Evolutionary conservation across 2,113 vertebrate species (phyloP).

Genomic region (Castor canadensis): DNA sequence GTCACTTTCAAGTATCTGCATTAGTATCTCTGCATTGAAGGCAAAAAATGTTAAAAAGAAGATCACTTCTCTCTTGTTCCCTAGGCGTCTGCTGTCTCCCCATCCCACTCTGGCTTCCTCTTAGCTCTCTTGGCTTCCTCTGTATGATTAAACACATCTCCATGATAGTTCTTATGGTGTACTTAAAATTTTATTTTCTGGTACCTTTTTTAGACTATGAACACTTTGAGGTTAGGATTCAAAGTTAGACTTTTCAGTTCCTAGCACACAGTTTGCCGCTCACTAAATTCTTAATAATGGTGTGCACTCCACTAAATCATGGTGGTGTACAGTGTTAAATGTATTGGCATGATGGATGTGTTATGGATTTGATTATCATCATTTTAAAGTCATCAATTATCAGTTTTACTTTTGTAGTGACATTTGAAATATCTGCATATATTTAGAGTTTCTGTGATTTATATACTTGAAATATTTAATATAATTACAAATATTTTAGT

Average conservation of each 20-base stretch:
- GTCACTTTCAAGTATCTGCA: no score
- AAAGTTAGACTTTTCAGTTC: neutral
- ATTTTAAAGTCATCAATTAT: neutral
- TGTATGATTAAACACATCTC: neutral
- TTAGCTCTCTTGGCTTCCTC: neutral
- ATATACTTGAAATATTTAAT: neutral
- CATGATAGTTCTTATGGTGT: neutral
- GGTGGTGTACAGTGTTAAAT: neutral
- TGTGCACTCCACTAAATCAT: neutral
- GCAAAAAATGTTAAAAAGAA: no score
- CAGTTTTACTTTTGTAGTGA: neutral
- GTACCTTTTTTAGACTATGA: neutral
- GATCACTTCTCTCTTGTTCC: neutral
- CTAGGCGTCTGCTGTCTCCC: neutral
- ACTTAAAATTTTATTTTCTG: no score
- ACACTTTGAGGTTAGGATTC: neutral
- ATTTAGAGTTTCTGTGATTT: neutral
- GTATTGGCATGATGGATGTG: neutral
- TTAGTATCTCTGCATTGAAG: no score
- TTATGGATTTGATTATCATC: neutral
- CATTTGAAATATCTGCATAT: neutral
- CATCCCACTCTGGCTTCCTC: neutral
- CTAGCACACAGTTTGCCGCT: neutral
- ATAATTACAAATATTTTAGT: neutral
- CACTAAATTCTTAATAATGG: neutral